These are phyloP conservation scores for Gambusia holbrooki DNA, from an alignment of 2,113 vertebrate species.

Conservation along the genomic window DNA sequence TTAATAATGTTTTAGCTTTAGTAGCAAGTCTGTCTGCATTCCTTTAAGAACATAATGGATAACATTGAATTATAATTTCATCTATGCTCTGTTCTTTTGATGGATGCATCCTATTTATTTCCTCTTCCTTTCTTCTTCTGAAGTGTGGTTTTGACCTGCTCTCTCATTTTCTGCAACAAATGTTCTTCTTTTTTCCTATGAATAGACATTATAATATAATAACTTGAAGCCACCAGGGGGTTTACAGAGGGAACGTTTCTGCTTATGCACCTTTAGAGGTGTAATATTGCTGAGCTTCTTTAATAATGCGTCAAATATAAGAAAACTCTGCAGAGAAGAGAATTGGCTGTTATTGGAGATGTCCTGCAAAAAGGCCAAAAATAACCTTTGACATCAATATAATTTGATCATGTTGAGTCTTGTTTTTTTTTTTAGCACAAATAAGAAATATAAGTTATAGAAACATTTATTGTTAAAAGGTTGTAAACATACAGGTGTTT, in stretches of 20 bases:
- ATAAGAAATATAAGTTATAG: background rate
- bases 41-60: background rate
- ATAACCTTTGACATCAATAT: background rate
- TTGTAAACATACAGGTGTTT: background rate
- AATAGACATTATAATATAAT: background rate
- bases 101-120: background rate
- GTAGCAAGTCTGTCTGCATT: background rate
- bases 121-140: background rate
- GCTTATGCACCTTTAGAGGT: background rate
- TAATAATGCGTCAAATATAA: background rate
- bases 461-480: background rate
- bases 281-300: background rate
- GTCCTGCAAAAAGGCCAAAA: background rate
- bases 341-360: background rate
- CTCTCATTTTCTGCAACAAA: constrained; percentile 57
- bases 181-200: constrained; percentile 11
- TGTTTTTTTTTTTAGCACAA: no score
- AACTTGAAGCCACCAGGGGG: constrained; percentile 40
- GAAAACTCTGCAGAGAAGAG: background rate
- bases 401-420: background rate
- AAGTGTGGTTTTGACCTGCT: constrained; percentile 1
- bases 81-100: no score
- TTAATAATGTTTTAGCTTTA: background rate
- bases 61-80: background rate
- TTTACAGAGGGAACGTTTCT: background rate